Conservation (phyloP, 2,113 vertebrate species). For the Glaucidium brasilianum region DNA sequence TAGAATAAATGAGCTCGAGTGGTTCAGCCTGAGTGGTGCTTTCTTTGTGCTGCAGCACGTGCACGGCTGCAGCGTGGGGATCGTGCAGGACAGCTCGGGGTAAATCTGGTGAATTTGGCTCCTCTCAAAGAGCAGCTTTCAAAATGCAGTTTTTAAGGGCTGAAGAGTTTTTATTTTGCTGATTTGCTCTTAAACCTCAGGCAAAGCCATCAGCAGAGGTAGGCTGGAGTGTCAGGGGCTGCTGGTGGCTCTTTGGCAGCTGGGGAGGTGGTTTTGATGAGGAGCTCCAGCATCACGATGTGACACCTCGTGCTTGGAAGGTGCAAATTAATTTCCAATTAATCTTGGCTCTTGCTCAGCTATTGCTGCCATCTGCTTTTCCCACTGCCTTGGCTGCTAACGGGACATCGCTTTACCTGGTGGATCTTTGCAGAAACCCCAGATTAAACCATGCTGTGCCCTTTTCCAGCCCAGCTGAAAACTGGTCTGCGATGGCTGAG, state of each 20-base stretch:
- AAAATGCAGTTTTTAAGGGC: not conserved
- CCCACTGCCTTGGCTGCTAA: rapidly evolving
- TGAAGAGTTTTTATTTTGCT: not conserved
- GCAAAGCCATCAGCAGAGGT: not conserved
- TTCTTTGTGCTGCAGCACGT: not conserved
- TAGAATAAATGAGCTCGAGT: constrained; percentile 54
- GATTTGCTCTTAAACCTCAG: not conserved
- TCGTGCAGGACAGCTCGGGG: rapidly evolving
- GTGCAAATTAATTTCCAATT: not conserved
- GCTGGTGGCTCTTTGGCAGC: not conserved
- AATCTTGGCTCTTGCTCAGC: not conserved
- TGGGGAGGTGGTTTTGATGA: not conserved
- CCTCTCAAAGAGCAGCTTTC: not conserved
- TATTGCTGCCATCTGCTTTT: not conserved
- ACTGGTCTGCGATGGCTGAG: not conserved
- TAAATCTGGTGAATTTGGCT: not conserved
- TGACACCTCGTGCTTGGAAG: not conserved
- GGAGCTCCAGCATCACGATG: not conserved
- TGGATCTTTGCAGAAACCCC: not conserved
- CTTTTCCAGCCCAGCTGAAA: not conserved
- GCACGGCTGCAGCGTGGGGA: not conserved
- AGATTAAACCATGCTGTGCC: rapidly evolving
- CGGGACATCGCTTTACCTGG: rapidly evolving
- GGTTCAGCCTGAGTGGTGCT: not conserved
- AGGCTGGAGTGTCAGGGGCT: rapidly evolving